Conservation (phyloP, 1,140 invertebrate species). For the Aphaenogaster floridana region DNA sequence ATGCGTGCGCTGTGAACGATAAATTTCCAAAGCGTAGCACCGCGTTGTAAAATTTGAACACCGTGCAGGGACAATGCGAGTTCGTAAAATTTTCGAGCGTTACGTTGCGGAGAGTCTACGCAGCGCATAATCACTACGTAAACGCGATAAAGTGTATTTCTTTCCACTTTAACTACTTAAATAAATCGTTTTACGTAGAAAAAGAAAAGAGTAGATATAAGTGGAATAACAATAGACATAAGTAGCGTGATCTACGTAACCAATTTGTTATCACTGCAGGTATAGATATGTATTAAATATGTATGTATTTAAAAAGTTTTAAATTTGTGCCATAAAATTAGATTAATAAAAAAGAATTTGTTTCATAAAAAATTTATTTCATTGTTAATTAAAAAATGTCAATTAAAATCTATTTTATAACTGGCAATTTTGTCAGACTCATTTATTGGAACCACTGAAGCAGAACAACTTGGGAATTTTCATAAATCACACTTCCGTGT, state of each 20-base stretch:
- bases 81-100: slow-evolving; percentile 2
- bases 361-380: not conserved
- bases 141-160: not conserved
- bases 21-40: slow-evolving; percentile 42
- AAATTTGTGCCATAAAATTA: not conserved
- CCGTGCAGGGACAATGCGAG: slow-evolving; percentile 5
- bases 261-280: not conserved
- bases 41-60: slow-evolving; percentile 41
- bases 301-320: not conserved
- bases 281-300: not conserved
- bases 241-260: not conserved
- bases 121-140: slow-evolving; percentile 12
- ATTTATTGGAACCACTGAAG: not conserved
- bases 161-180: slow-evolving; percentile 1
- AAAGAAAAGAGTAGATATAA: not conserved
- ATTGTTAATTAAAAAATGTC: not conserved
- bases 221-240: not conserved
- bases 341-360: not conserved
- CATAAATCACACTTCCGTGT: not conserved
- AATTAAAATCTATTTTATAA: not conserved
- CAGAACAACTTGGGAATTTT: not conserved
- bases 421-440: not conserved
- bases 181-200: not conserved
- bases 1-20: slow-evolving; percentile 33
- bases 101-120: not conserved